Evolutionary conservation across 2,113 vertebrate genomes (phyloP).

Genomic region (Eubucco bourcierii): DNA sequence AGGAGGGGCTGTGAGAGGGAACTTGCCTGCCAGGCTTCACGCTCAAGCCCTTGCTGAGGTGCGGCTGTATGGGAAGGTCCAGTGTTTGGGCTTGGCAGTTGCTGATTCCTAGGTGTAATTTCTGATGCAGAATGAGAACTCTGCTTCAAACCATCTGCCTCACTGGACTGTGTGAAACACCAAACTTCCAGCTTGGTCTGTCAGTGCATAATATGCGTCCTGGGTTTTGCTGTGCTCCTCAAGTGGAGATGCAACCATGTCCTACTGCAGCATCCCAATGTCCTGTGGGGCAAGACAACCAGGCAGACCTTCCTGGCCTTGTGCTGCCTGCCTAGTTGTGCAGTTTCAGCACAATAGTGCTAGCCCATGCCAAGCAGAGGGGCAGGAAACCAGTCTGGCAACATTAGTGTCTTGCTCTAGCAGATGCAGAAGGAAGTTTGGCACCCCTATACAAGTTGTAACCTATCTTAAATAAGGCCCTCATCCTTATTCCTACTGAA

Average conservation of each 20-base stretch:
- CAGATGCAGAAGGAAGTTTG: background rate
- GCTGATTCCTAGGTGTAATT: no score
- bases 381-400: background rate
- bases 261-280: background rate
- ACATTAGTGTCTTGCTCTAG: background rate
- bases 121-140: background rate
- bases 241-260: accelerated
- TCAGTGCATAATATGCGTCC: background rate
- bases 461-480: background rate
- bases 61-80: background rate
- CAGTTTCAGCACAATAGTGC: no score
- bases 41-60: background rate
- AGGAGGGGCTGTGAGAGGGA: background rate
- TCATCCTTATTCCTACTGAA: background rate
- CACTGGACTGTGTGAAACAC: accelerated
- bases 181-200: background rate
- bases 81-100: background rate
- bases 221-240: background rate
- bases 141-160: background rate
- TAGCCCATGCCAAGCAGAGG: background rate
- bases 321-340: accelerated
- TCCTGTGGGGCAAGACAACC: background rate
- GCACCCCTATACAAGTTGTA: background rate
- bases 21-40: background rate
- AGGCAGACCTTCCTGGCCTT: background rate